These are phyloP conservation scores for Aleadryas rufinucha DNA, from an alignment of 2,113 vertebrate genomes.

Conservation along the genomic window DNA sequence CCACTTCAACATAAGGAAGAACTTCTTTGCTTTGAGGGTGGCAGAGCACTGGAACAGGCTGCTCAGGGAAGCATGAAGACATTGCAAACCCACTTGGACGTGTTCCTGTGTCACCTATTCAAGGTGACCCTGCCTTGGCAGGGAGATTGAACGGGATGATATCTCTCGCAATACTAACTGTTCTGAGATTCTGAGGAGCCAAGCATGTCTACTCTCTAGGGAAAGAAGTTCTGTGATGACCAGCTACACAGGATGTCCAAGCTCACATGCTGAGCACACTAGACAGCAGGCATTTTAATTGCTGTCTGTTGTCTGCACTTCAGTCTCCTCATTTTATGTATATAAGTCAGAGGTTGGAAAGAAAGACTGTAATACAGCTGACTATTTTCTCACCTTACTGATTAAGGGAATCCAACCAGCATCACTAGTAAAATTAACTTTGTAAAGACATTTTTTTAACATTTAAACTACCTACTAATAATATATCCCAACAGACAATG, in stretches of 20 bases:
- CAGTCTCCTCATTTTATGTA: not conserved
- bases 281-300: not conserved
- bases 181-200: not conserved
- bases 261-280: fast-evolving
- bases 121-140: not conserved
- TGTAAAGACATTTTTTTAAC: not conserved
- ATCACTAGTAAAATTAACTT: not conserved
- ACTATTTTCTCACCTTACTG: not conserved
- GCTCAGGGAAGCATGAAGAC: not conserved
- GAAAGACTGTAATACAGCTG: not conserved
- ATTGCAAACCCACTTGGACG: not conserved
- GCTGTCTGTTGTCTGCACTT: not conserved
- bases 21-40: not conserved
- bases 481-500: not conserved
- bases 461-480: not conserved
- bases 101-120: not conserved
- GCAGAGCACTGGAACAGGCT: not conserved
- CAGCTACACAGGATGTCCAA: not conserved
- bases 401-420: not conserved
- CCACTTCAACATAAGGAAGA: not conserved
- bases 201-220: not conserved
- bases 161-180: not conserved
- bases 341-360: not conserved
- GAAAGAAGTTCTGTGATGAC: not conserved
- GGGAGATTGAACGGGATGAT: not conserved